Base-by-base conservation (phyloP, 2,113 vertebrate genomes). In the Antigone vipio region DNA sequence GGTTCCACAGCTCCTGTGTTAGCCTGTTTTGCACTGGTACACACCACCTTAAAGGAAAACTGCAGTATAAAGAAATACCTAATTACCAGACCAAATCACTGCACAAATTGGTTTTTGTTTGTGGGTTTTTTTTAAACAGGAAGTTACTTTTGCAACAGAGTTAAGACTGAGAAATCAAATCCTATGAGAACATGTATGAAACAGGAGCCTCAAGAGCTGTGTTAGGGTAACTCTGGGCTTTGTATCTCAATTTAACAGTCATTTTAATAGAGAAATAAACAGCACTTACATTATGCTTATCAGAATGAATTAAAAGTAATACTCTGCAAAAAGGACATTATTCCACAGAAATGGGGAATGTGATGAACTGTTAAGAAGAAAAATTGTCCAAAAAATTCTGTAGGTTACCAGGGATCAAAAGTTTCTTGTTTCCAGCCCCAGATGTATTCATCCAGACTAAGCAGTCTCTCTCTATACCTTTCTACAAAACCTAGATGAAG, bases 41-140 rank as follows among this genome's bases (percentile, higher is more conserved):
- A 81, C 75, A 87, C 44, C 74, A 82, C 24, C 72, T 96, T 82
- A 79, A 80, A 94, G 97, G 96, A 97, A 97, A 97, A 97, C 66
- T 96, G 96, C 95, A 97, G 94, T 53, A 89, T 66, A 67, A 81
- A 89, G 63, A 81, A 76, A 75, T 53, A 82, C 9, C 55, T 91
- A 67, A 87, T 73, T 86, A 71, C 55, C 92, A 86, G 69, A 92
- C 52, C 58, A 94, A 91, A 68, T 91, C 84, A 73, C 85, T 47
- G 62, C 93, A 95, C 19, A 45, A 85, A 81, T 72, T 52, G 17
- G 24, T 53, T 24, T 68, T 29, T 27, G 19, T 49, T 35, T 45
- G 21, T 14, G 40, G 23, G 22, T n/a, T 22, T 56, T 35, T 52
- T 26, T 53, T 53, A 29, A 19, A 14, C n/a, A 85, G 47, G 50